Evolutionary conservation across 2,888 invertebrate species (phyloP).

Genomic region (Baronia brevicornis): DNA sequence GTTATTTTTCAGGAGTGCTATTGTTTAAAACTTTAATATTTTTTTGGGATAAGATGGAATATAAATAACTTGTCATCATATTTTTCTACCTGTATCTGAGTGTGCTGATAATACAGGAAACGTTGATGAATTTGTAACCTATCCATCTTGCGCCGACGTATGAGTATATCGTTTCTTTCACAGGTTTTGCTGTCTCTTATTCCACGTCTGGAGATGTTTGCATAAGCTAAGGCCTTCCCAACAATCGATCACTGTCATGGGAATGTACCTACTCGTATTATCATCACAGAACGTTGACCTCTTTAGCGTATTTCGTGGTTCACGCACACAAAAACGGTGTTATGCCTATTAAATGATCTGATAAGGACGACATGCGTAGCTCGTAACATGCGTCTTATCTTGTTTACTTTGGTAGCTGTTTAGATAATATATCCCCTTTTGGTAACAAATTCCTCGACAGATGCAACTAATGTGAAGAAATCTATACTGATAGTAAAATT

Average conservation of each 20-base stretch:
- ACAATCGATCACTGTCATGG: constrained; percentile 68
- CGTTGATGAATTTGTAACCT: constrained; percentile 18
- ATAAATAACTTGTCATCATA: constrained; percentile 11
- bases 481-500: constrained; percentile 11
- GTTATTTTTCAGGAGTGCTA: too few species aligned
- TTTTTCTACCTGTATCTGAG: constrained; percentile 21
- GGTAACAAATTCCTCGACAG: constrained; percentile 17
- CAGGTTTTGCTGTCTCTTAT: constrained; percentile 49
- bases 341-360: constrained; percentile 39
- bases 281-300: constrained; percentile 62
- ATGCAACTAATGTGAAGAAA: constrained; percentile 1
- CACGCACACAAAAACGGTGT: constrained; percentile 41
- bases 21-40: too few species aligned
- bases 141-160: constrained; percentile 52
- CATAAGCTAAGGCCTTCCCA: constrained; percentile 54
- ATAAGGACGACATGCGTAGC: constrained; percentile 44
- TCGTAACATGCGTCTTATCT: constrained; percentile 43
- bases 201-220: constrained; percentile 49
- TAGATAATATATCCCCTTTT: constrained; percentile 21
- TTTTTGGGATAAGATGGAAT: too few species aligned
- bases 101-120: constrained; percentile 24
- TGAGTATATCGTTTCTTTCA: constrained; percentile 37
- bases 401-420: constrained; percentile 46
- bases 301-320: constrained; percentile 46
- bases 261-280: constrained; percentile 48